A percentile compares a stretch with the other conserved stretches of the same genome.
These are phyloP conservation scores for Rhagophthalmus giganteus DNA, from an alignment of 2,888 invertebrate species.

Conservation along the genomic window DNA sequence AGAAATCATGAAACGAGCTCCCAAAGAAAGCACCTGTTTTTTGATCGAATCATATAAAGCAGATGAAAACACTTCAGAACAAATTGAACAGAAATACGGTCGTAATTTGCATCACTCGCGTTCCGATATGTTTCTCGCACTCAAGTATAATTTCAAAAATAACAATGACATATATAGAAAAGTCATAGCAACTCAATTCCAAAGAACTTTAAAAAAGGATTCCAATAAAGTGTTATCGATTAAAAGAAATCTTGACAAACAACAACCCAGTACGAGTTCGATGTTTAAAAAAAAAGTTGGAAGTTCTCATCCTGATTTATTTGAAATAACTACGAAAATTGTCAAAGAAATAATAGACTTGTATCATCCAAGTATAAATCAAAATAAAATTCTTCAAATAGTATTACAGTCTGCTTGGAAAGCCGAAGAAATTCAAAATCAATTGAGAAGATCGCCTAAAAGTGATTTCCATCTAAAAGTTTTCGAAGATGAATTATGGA, in stretches of 20 bases:
- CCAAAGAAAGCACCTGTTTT: not conserved
- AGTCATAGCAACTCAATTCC: constrained; percentile 22
- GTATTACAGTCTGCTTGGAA: not conserved
- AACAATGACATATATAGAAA: too few relatives aligned
- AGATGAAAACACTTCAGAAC: not conserved
- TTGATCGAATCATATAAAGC: constrained; percentile 3
- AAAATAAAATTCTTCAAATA: not conserved
- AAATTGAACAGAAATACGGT: constrained; percentile 17
- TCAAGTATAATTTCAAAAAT: constrained; percentile 23
- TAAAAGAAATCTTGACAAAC: not conserved
- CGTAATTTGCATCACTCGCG: constrained; percentile 42
- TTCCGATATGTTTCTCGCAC: constrained; percentile 42
- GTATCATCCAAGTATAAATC: not conserved
- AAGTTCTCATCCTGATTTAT: not conserved
- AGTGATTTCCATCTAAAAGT: not conserved
- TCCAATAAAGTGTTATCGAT: too few relatives aligned
- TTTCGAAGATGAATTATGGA: not conserved
- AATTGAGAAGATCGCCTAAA: not conserved
- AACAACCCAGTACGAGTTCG: not conserved
- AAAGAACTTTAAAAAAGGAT: constrained; percentile 2
- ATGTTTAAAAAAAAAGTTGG: not conserved
- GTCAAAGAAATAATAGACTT: not conserved
- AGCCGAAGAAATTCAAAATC: not conserved
- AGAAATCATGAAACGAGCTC: not conserved
- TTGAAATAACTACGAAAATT: too few relatives aligned